A percentile compares a stretch with the other conserved stretches of the same genome.
Conservation (phyloP, 1,140 invertebrate genomes). For the Procambarus clarkii region DNA sequence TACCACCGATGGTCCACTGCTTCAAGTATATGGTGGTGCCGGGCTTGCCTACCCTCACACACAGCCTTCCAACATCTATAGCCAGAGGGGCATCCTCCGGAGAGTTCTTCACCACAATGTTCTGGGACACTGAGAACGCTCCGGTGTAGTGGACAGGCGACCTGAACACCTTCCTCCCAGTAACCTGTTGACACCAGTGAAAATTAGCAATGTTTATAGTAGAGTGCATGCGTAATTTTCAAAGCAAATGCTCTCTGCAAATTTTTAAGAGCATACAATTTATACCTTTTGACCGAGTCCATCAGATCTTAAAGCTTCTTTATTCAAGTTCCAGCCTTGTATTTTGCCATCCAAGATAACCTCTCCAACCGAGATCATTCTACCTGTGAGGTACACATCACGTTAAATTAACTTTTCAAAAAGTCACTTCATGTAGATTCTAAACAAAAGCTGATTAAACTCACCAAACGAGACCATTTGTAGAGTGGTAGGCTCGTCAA, state of each 20-base stretch:
- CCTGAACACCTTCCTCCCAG: conserved; percentile 27
- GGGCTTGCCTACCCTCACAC: not conserved
- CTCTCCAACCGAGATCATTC: not conserved
- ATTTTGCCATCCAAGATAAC: conserved; percentile 27
- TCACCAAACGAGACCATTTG: not conserved
- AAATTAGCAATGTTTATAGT: not conserved
- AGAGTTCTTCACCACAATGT: not conserved
- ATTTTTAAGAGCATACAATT: not conserved
- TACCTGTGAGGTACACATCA: not conserved
- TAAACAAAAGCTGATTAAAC: not conserved
- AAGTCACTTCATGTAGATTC: too few species aligned
- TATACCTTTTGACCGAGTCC: not conserved
- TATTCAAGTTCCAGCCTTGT: conserved; percentile 15
- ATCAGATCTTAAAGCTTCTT: conserved; percentile 19
- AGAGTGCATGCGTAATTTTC: not conserved
- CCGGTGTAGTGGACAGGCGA: not conserved
- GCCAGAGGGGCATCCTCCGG: conserved; percentile 5
- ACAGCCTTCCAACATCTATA: conserved; percentile 17
- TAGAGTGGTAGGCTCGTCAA: not conserved
- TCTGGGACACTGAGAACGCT: not conserved
- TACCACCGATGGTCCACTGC: conserved; percentile 8
- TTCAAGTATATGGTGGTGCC: not conserved
- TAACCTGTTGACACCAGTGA: not conserved
- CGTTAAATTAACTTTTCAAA: not conserved
- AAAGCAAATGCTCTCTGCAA: too few species aligned